Evolutionary conservation across 1,140 invertebrate species (phyloP).

Genomic region (Batillaria attramentaria): DNA sequence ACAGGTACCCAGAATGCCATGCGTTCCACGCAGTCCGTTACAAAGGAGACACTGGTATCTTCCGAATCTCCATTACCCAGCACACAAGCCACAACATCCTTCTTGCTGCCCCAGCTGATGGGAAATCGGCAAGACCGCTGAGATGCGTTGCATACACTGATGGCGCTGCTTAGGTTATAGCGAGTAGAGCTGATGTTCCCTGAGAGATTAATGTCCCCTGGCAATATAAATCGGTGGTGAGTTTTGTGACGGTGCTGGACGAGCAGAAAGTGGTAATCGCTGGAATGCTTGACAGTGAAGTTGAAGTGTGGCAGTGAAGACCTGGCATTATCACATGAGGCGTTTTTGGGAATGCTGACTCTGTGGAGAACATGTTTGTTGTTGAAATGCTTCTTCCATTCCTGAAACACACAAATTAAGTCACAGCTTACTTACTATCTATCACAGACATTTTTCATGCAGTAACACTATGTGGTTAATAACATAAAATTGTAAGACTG

Average conservation of each 20-base stretch:
- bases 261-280: not conserved
- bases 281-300: not conserved
- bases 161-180: not conserved
- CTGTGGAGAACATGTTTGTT: not conserved
- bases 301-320: not conserved
- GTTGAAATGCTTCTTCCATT: slow-evolving; percentile 9
- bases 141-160: not conserved
- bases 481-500: too few species aligned
- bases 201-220: not conserved
- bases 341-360: not conserved
- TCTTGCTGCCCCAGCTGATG: not conserved
- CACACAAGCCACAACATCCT: not conserved
- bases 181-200: not conserved
- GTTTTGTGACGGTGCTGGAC: not conserved
- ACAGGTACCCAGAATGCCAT: slow-evolving; percentile 17
- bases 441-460: too few species aligned
- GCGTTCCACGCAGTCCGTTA: not conserved
- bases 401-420: not conserved
- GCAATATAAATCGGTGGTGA: not conserved
- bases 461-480: too few species aligned
- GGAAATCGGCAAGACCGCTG: slow-evolving; percentile 13
- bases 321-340: not conserved
- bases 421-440: too few species aligned
- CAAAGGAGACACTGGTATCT: not conserved
- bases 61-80: not conserved